Evolutionary conservation across 2,797 vertebrate species (phyloP).

Genomic region (Malurus leucopterus): DNA sequence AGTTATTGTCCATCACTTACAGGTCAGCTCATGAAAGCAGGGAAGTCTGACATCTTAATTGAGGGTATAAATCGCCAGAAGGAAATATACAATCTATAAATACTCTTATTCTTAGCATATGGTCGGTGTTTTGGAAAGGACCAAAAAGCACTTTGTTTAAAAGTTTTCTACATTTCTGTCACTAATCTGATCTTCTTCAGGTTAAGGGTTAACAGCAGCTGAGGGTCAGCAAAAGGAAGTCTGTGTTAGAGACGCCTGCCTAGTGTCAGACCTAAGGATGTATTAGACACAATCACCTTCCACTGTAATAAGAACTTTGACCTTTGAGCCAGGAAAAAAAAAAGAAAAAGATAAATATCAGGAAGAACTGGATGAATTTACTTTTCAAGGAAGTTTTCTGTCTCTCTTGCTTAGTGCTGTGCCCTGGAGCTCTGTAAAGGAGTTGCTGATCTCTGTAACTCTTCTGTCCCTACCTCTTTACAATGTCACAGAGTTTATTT

Average conservation of each 20-base stretch:
- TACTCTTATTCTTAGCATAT: neutral
- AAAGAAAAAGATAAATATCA: neutral
- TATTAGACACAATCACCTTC: slow-evolving; percentile 19
- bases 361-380: neutral
- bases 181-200: slow-evolving; percentile 11
- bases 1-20: slow-evolving; percentile 1
- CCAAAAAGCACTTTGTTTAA: slow-evolving; percentile 14
- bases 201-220: slow-evolving; percentile 34
- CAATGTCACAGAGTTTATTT: neutral
- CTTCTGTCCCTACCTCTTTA: neutral
- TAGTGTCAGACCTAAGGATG: slow-evolving; percentile 3
- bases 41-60: slow-evolving; percentile 16
- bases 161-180: neutral
- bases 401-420: neutral
- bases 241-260: neutral
- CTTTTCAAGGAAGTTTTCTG: slow-evolving; percentile 6
- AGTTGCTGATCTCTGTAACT: neutral
- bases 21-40: neutral
- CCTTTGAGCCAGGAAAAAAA: neutral
- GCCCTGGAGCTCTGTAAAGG: neutral
- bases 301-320: slow-evolving; percentile 34
- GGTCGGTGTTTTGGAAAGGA: neutral
- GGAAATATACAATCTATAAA: neutral
- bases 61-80: neutral
- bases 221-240: slow-evolving; percentile 31